Evolutionary conservation across 2,797 vertebrate genomes (phyloP).

Genomic region (Argentina silus): DNA sequence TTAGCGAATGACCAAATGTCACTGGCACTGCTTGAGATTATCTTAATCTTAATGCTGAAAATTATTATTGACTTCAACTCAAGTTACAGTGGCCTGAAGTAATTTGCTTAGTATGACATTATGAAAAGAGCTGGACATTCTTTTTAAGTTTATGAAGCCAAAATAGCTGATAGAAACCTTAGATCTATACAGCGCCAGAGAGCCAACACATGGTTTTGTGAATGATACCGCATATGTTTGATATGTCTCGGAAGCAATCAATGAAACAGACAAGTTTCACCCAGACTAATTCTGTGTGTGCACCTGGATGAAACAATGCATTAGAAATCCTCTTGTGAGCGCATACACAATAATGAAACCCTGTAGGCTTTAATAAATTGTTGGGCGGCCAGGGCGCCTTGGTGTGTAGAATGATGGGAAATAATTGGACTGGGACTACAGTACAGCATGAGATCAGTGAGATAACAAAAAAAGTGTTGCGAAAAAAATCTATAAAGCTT

Average conservation of each 20-base stretch:
- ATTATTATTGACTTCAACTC: too few relatives aligned
- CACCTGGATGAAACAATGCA: conserved; percentile 38
- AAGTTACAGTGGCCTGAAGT: too few relatives aligned
- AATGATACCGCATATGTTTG: not conserved
- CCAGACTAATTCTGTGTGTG: conserved; percentile 12
- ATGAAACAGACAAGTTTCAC: conserved; percentile 30
- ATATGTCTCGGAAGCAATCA: conserved; percentile 30
- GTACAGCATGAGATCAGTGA: conserved; percentile 41
- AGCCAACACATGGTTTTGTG: too few relatives aligned
- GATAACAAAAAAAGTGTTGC: conserved; percentile 18
- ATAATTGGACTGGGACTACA: conserved; percentile 71
- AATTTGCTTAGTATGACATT: too few relatives aligned
- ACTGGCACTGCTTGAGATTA: too few relatives aligned
- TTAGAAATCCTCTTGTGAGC: conserved; percentile 36
- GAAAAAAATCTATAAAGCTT: conserved; percentile 63
- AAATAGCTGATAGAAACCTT: too few relatives aligned
- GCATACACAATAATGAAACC: conserved; percentile 56
- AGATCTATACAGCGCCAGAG: too few relatives aligned
- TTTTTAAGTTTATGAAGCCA: too few relatives aligned
- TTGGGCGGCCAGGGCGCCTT: conserved; percentile 37
- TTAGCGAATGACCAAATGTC: too few relatives aligned
- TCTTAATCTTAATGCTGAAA: too few relatives aligned
- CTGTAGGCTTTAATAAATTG: conserved; percentile 48
- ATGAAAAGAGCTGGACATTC: too few relatives aligned
- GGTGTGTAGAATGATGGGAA: conserved; percentile 52